Base-by-base conservation (phyloP, 2,113 vertebrate genomes). In the Peromyscus maniculatus region DNA sequence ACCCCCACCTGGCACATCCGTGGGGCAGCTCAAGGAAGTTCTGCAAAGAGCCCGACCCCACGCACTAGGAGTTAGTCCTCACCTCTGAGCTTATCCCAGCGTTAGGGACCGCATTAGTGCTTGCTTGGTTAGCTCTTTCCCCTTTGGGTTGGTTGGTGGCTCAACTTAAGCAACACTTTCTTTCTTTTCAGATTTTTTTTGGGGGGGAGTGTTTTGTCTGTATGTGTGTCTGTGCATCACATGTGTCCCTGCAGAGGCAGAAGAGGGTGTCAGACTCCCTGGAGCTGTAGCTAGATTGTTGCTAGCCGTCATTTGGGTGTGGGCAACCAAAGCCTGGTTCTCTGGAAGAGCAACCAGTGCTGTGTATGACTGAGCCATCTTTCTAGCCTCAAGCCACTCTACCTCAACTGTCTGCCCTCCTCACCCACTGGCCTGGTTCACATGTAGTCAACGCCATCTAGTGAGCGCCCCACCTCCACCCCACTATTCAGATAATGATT, bases 1-100 rank as follows among this genome's bases (percentile, higher is more conserved):
- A 0, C 43, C 96, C 66, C 66, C 5, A 98, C 82, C 78, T 95
- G 91, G 89, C 62, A 96, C 67, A 96, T 88, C 91, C 93, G 75
- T 67, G 77, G 2, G 28, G 39, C 39, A 82, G 62, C 91, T 95
- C 91, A 21, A 80, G 55, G 74, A 79, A 95, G 49, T 80, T 83
- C 67, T 69, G 67, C 33, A 46, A 75, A 75, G 49, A 92, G 84
- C 75, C 80, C 62, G 89, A 71, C 64, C 83, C 94, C 39, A 43
- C 6, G 28, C 24, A 43, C 80, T 92, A 36, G 43, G 88, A 93
- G 82, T 43, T 80, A 78, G 93, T 82, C 92, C 59, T 96, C 46
- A 46, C 0, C 43, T 57, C 72, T 77, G n/a, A 91, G 71, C 28
- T 72, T 39, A 57, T 75, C 79, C 84, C 52, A 1, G 21, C 22